Evolutionary conservation across 2,113 vertebrate genomes (phyloP).

Genomic region (mouse (Mus musculus)): GRCm39 chr5:121466501-121467000

Average conservation of each 20-base stretch:
- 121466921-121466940: not conserved
- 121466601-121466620: no score
- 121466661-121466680: not conserved
- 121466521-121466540: constrained; percentile 97
- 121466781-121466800: not conserved
- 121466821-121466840: not conserved
- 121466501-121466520: constrained; percentile 99
- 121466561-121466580: constrained; percentile 98
- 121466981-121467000: not conserved
- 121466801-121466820: not conserved
- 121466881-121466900: not conserved
- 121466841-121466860: not conserved
- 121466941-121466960: not conserved
- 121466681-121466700: not conserved
- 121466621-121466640: not conserved
- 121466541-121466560: constrained; percentile 99
- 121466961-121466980: not conserved
- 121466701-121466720: not conserved
- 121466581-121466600: no score
- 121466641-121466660: not conserved
- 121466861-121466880: not conserved
- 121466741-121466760: not conserved
- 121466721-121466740: not conserved
- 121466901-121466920: not conserved
- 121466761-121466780: not conserved